phyloP scores from a whole-genome alignment of 2,797 vertebrate genomes.

The Nasua narica region DNA sequence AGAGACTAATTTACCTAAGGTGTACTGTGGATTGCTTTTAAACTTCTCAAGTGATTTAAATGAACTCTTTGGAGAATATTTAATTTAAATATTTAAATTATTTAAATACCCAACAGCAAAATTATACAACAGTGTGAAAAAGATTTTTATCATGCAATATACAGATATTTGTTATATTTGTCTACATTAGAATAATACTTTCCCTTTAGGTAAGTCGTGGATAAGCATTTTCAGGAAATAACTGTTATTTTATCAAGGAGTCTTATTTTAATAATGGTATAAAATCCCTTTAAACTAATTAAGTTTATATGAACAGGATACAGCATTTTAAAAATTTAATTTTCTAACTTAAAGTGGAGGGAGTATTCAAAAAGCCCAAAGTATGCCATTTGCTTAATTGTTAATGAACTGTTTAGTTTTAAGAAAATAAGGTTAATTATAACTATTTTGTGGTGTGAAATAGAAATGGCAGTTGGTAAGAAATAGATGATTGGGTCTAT shows the following conservation, averaged over 20 bases:
- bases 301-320: constrained; percentile 25
- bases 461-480: background rate
- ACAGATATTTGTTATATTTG: constrained; percentile 7
- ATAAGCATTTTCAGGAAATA: constrained; percentile 50
- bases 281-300: constrained; percentile 38
- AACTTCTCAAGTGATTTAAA: constrained; percentile 37
- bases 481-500: background rate
- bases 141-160: background rate
- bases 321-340: constrained; percentile 45
- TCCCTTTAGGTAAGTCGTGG: background rate
- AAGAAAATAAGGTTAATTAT: background rate
- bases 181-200: background rate
- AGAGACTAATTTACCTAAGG: constrained; percentile 32
- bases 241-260: background rate
- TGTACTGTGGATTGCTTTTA: constrained; percentile 34
- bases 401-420: background rate
- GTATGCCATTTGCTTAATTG: constrained; percentile 29
- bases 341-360: background rate
- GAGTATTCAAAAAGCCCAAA: background rate
- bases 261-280: constrained; percentile 39
- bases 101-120: constrained; percentile 19
- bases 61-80: background rate
- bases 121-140: background rate
- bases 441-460: background rate
- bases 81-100: no score